Conservation (phyloP, 1,140 invertebrate genomes). For the Drosophila triauraria region DNA sequence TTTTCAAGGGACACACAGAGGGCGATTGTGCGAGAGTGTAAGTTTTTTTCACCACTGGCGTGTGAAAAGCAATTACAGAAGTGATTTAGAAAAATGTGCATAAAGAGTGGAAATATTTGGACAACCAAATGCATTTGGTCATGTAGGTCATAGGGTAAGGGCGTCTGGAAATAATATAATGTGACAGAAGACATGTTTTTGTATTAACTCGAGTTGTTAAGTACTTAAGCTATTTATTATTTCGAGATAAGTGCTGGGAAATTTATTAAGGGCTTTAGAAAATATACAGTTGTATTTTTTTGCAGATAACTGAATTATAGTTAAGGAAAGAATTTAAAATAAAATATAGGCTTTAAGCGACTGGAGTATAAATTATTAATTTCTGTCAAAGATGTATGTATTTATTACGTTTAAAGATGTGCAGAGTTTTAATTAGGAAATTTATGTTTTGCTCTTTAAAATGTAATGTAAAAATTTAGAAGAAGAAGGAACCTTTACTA, state of each 20-base stretch:
- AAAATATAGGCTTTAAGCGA: background rate
- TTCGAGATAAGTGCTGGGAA: too few species aligned
- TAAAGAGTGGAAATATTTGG: slow-evolving; percentile 34
- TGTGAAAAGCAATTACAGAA: slow-evolving; percentile 56
- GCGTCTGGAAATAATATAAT: background rate
- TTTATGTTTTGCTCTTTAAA: too few species aligned
- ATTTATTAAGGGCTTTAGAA: background rate
- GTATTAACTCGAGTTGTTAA: background rate
- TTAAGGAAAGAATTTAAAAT: background rate
- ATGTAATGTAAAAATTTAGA: too few species aligned
- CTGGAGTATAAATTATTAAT: background rate
- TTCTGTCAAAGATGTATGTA: too few species aligned
- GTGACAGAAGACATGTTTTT: slow-evolving; percentile 6
- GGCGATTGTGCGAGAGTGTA: background rate
- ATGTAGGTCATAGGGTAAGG: slow-evolving; percentile 1
- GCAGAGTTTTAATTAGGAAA: too few species aligned
- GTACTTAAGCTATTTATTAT: background rate
- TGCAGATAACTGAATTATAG: background rate
- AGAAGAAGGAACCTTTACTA: background rate
- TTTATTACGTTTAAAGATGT: background rate
- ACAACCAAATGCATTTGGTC: slow-evolving; percentile 15
- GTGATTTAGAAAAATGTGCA: slow-evolving; percentile 42
- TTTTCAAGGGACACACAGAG: slow-evolving; percentile 13
- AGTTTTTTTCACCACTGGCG: slow-evolving; percentile 20
- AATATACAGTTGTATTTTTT: background rate